These are phyloP conservation scores for Drosophila leonis DNA, from an alignment of 2,888 invertebrate species.

Conservation along the genomic window DNA sequence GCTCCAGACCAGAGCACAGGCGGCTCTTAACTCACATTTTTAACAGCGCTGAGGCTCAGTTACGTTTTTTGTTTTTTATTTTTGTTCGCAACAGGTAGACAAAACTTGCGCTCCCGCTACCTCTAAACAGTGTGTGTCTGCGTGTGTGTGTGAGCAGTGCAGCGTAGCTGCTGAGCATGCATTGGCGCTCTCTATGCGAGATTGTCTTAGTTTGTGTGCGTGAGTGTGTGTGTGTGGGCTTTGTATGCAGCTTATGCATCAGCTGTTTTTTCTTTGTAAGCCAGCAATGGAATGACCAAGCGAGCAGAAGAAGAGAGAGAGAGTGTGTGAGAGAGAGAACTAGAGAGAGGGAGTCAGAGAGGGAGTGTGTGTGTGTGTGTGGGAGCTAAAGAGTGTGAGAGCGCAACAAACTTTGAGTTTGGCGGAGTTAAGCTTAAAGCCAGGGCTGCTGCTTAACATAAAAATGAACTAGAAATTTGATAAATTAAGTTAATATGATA, in stretches of 20 bases:
- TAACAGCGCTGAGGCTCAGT: conserved; percentile 15
- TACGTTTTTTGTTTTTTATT: conserved; percentile 4
- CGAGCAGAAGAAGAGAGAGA: background rate
- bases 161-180: conserved; percentile 26
- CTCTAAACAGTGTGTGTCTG: background rate
- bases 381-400: conserved; percentile 3
- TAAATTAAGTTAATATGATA: background rate
- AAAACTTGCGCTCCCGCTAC: conserved; percentile 26
- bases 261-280: conserved; percentile 48
- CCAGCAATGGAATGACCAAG: conserved; percentile 27
- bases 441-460: conserved; percentile 25
- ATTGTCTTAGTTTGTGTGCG: background rate
- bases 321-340: background rate
- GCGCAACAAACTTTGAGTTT: background rate
- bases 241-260: conserved; percentile 38
- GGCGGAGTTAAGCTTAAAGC: conserved; percentile 11
- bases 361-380: background rate
- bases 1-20: conserved; percentile 69
- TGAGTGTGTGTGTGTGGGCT: conserved; percentile 9
- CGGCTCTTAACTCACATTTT: conserved; percentile 80
- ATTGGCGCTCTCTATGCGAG: conserved; percentile 11
- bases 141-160: conserved; percentile 9
- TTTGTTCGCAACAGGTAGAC: conserved; percentile 54
- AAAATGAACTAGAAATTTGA: background rate
- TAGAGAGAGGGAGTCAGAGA: conserved; percentile 3